These are phyloP conservation scores for Sus scrofa DNA, from an alignment of 2,113 vertebrate genomes.

Conservation along the genomic window DNA sequence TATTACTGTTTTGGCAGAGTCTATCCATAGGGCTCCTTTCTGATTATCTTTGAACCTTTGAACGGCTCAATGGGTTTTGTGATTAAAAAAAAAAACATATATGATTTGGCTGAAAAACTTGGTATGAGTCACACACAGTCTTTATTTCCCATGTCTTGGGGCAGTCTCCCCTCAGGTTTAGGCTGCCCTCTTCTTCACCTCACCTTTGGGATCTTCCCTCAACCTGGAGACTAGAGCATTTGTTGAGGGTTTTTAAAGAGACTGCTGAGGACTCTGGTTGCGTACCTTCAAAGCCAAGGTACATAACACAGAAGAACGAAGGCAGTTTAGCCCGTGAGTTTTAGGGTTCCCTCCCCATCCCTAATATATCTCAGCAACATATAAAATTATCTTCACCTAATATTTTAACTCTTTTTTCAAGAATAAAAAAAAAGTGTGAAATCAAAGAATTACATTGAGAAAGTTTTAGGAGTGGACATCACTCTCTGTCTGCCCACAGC, in stretches of 20 bases:
- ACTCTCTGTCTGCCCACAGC: not conserved
- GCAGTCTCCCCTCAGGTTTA: not conserved
- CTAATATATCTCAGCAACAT: not conserved
- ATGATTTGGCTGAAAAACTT: conserved; percentile 19
- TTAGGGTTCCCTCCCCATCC: not conserved
- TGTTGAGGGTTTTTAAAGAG: conserved; percentile 23
- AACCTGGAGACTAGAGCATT: not conserved
- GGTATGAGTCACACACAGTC: not conserved
- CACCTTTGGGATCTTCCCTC: not conserved
- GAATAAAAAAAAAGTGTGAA: not conserved
- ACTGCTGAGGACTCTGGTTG: not conserved
- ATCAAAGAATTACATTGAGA: not conserved
- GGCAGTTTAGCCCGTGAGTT: not conserved
- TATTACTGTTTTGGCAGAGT: not conserved
- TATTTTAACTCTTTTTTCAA: not conserved
- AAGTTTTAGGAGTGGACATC: not conserved
- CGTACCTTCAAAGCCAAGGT: not conserved
- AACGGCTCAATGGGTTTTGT: not conserved
- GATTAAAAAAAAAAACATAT: not conserved
- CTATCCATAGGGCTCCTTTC: not conserved
- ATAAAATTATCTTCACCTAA: not conserved
- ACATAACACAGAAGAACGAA: not conserved
- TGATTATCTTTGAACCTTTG: conserved; percentile 23
- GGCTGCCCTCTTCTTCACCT: not conserved
- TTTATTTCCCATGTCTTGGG: not conserved